A percentile compares a stretch with the other conserved stretches of the same genome.
Evolutionary conservation across 2,888 invertebrate species (phyloP).

Genomic region (Aporophyla nigra): DNA sequence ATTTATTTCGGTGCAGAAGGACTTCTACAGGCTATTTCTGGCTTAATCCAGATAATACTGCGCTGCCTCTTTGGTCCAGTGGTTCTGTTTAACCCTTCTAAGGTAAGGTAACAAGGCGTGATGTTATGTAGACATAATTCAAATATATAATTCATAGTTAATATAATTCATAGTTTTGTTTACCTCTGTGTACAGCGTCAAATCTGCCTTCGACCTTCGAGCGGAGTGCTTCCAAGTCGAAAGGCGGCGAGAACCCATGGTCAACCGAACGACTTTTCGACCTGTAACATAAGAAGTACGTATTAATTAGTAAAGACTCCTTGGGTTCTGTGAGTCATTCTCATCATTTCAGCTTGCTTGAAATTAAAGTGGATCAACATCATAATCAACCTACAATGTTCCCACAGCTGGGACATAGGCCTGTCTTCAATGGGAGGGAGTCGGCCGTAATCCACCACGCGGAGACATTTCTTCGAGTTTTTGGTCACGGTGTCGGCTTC

Average conservation of each 20-base stretch:
- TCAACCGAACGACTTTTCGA: slow-evolving; percentile 97
- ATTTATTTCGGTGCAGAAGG: slow-evolving; percentile 30
- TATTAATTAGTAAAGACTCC: slow-evolving; percentile 43
- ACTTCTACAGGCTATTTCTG: slow-evolving; percentile 24
- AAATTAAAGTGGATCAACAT: slow-evolving; percentile 8
- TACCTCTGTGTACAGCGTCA: slow-evolving; percentile 93
- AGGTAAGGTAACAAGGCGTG: too few relatives aligned
- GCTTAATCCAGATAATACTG: slow-evolving; percentile 11
- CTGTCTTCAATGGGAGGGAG: too few relatives aligned
- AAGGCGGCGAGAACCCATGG: slow-evolving; percentile 96
- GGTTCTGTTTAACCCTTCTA: too few relatives aligned
- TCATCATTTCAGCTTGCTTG: neutral
- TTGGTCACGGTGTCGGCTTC: too few relatives aligned
- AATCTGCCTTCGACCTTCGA: slow-evolving; percentile 96
- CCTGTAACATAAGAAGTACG: slow-evolving; percentile 90
- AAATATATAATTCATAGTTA: too few relatives aligned
- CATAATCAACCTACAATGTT: too few relatives aligned
- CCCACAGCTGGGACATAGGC: too few relatives aligned
- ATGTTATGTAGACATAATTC: neutral
- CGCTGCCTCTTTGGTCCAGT: too few relatives aligned
- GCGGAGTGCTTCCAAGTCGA: slow-evolving; percentile 96
- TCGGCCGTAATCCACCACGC: too few relatives aligned
- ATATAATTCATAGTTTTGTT: slow-evolving; percentile 42
- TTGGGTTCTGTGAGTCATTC: neutral
- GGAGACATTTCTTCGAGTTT: too few relatives aligned